phyloP scores from a whole-genome alignment of 1,140 invertebrate genomes.

The Hylyphantes graminicola region DNA sequence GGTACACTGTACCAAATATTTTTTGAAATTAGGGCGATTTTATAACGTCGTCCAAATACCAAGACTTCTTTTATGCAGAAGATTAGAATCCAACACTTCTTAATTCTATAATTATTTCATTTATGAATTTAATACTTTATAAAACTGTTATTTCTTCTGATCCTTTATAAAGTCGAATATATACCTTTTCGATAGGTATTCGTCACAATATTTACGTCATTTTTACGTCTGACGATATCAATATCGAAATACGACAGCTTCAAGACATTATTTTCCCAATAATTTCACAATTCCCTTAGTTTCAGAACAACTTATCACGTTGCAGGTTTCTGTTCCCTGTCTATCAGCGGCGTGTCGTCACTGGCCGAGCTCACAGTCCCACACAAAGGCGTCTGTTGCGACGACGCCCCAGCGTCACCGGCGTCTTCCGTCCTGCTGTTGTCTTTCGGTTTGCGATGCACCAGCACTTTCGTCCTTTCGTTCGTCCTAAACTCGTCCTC shows the following conservation, averaged over 20 bases:
- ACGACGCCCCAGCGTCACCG: not conserved
- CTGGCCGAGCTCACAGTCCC: conserved; percentile 44
- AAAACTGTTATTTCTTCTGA: too few relatives aligned
- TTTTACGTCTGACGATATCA: not conserved
- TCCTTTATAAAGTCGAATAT: too few relatives aligned
- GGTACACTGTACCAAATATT: too few relatives aligned
- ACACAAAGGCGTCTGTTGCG: conserved; percentile 40
- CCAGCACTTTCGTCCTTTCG: conserved; percentile 40
- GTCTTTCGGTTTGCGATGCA: conserved; percentile 10
- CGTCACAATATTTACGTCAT: not conserved
- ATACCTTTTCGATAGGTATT: not conserved
- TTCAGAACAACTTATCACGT: not conserved
- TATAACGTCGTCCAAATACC: too few relatives aligned
- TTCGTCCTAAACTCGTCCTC: conserved; percentile 17
- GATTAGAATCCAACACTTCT: too few relatives aligned
- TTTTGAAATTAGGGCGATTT: too few relatives aligned
- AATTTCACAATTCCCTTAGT: too few relatives aligned
- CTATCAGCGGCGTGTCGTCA: conserved; percentile 45
- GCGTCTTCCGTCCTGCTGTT: not conserved
- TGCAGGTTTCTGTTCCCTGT: conserved; percentile 37
- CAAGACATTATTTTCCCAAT: not conserved
- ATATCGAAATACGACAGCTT: not conserved
- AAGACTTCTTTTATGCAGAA: too few relatives aligned
- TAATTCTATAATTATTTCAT: too few relatives aligned
- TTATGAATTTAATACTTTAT: too few relatives aligned